Evolutionary conservation across 2,888 invertebrate genomes (phyloP).

Genomic region (Mesorhabditis belari): DNA sequence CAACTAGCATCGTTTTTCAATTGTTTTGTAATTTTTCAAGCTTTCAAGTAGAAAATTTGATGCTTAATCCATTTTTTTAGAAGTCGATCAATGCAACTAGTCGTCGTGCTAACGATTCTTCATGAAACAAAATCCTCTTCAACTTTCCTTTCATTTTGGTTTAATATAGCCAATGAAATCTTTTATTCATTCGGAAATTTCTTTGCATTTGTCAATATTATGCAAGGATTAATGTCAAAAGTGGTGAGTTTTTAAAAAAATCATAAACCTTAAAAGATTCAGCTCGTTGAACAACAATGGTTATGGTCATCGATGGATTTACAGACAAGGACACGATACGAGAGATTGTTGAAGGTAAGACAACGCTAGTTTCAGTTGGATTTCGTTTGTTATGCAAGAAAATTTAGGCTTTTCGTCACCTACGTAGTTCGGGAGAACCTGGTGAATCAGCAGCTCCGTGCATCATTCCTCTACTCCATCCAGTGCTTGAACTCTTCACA

Average conservation of each 20-base stretch:
- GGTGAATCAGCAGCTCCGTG: neutral
- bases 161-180: neutral
- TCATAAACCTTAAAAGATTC: neutral
- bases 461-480: neutral
- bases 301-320: neutral
- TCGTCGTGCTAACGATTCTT: neutral
- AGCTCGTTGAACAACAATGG: neutral
- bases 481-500: neutral
- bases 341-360: too few relatives aligned
- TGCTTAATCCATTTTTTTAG: neutral
- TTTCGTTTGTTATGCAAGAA: too few relatives aligned
- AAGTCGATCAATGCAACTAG: neutral
- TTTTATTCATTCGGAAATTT: neutral
- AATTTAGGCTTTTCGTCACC: too few relatives aligned
- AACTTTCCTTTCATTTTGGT: neutral
- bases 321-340: too few relatives aligned
- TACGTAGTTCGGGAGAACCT: neutral
- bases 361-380: too few relatives aligned
- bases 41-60: too few relatives aligned
- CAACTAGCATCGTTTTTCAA: too few relatives aligned
- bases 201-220: neutral
- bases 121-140: neutral
- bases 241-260: neutral
- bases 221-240: neutral
- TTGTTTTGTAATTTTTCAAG: too few relatives aligned